Percentiles rank a stretch among this genome's conserved stretches.
Conservation (phyloP, 2,888 invertebrate species). For the Melanophora roralis region DNA sequence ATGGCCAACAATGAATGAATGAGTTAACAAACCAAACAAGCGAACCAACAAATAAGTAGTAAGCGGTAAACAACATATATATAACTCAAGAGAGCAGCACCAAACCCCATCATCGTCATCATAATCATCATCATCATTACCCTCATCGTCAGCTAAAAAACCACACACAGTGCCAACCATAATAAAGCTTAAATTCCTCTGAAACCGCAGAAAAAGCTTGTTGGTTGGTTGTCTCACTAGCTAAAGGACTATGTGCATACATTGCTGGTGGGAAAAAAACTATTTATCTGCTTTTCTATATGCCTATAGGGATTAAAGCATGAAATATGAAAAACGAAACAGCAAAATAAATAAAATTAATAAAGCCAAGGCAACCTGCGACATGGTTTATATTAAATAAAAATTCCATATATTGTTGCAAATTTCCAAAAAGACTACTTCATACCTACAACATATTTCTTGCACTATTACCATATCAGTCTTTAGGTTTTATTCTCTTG, state of each 20-base stretch:
- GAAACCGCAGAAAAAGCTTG: slow-evolving; percentile 49
- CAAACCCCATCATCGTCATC: slow-evolving; percentile 6
- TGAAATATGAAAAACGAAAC: no score
- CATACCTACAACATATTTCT: slow-evolving; percentile 30
- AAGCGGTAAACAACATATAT: slow-evolving; percentile 48
- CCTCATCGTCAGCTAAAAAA: slow-evolving; percentile 19
- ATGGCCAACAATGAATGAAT: slow-evolving; percentile 47
- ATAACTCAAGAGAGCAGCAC: slow-evolving; percentile 27
- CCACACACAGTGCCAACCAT: slow-evolving; percentile 35
- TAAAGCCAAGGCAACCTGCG: not conserved
- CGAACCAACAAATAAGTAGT: slow-evolving; percentile 39
- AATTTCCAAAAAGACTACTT: slow-evolving; percentile 18
- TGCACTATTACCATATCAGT: not conserved
- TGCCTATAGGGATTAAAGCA: slow-evolving; percentile 45
- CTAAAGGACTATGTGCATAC: slow-evolving; percentile 14
- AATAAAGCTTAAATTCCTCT: slow-evolving; percentile 37
- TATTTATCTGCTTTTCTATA: slow-evolving; percentile 30
- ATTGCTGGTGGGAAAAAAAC: slow-evolving; percentile 24
- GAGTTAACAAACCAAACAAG: slow-evolving; percentile 42
- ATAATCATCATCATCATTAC: not conserved
- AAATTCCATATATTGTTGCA: slow-evolving; percentile 47
- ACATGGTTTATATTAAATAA: slow-evolving; percentile 3
- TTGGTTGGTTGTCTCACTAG: not conserved
- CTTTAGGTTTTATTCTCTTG: no score
- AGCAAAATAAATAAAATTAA: not conserved